Evolutionary conservation across 2,113 vertebrate genomes (phyloP).

Genomic region (Alethe castanea): DNA sequence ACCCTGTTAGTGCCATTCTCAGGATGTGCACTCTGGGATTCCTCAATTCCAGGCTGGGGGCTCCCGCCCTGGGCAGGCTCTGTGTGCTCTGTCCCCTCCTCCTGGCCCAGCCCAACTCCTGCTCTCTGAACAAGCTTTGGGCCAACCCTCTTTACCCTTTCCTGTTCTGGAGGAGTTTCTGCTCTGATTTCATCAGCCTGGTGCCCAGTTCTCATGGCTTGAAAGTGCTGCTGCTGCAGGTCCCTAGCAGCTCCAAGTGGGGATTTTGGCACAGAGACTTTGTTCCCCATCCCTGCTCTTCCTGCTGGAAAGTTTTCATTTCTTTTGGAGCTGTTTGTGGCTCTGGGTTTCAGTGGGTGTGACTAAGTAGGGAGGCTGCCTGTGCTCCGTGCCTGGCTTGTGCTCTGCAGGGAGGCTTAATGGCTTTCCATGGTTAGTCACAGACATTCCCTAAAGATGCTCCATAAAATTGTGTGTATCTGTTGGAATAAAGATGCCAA

Average conservation of each 20-base stretch:
- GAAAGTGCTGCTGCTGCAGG: neutral
- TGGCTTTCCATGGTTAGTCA: neutral
- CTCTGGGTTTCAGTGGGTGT: neutral
- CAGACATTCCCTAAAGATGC: neutral
- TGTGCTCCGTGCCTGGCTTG: neutral
- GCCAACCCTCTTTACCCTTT: neutral
- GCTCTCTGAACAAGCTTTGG: neutral
- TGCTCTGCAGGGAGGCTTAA: neutral
- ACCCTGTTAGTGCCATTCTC: rapidly evolving
- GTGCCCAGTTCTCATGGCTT: rapidly evolving
- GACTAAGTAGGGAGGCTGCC: neutral
- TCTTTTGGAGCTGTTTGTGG: neutral
- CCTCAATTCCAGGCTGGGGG: rapidly evolving
- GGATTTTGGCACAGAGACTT: neutral
- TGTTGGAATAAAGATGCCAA: neutral
- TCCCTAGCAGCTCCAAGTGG: neutral
- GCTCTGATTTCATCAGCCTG: neutral
- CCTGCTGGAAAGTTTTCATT: neutral
- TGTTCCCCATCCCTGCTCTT: neutral
- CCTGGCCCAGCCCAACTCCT: neutral
- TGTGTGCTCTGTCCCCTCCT: neutral
- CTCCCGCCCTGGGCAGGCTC: rapidly evolving
- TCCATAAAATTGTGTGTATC: neutral
- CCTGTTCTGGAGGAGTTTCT: neutral
- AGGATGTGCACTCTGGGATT: neutral